Evolutionary conservation across 2,888 invertebrate species (phyloP).

Genomic region (Lingula anatina): DNA sequence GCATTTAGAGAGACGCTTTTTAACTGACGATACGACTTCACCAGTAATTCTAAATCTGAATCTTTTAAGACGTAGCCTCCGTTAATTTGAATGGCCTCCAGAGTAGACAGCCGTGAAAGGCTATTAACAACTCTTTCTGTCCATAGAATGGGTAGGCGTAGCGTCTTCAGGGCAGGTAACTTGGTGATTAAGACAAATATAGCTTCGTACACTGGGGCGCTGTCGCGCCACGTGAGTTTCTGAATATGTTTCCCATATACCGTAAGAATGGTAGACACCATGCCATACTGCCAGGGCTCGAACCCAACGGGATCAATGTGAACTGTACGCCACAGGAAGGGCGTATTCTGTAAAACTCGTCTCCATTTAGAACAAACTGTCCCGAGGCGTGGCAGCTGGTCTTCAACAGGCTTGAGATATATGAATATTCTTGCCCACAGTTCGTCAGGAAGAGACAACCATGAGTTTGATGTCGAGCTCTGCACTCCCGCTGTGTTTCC

Average conservation of each 20-base stretch:
- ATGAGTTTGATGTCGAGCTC: too few relatives aligned
- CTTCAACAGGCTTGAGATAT: conserved; percentile 25
- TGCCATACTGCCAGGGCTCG: conserved; percentile 21
- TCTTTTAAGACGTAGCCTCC: conserved; percentile 28
- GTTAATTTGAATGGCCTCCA: conserved; percentile 29
- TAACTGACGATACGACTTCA: conserved; percentile 12
- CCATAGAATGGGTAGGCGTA: conserved; percentile 32
- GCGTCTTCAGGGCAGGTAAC: conserved; percentile 18
- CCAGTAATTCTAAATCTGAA: conserved; percentile 19
- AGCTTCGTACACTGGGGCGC: conserved; percentile 28
- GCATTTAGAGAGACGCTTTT: conserved; percentile 28
- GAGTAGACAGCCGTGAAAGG: conserved; percentile 14
- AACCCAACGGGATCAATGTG: conserved; percentile 22
- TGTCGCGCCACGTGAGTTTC: conserved; percentile 27
- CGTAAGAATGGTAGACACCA: conserved; percentile 24
- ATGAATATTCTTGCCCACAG: conserved; percentile 22
- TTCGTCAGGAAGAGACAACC: conserved; percentile 27
- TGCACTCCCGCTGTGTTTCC: too few relatives aligned
- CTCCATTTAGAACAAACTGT: conserved; percentile 31
- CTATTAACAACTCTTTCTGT: conserved; percentile 24
- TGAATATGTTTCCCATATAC: conserved; percentile 29
- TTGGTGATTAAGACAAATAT: conserved; percentile 25
- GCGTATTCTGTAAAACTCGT: conserved; percentile 18
- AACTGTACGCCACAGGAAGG: conserved; percentile 24
- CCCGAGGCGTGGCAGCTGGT: conserved; percentile 22